Conservation (phyloP, 2,888 invertebrate genomes). For the Heliconius erato region DNA sequence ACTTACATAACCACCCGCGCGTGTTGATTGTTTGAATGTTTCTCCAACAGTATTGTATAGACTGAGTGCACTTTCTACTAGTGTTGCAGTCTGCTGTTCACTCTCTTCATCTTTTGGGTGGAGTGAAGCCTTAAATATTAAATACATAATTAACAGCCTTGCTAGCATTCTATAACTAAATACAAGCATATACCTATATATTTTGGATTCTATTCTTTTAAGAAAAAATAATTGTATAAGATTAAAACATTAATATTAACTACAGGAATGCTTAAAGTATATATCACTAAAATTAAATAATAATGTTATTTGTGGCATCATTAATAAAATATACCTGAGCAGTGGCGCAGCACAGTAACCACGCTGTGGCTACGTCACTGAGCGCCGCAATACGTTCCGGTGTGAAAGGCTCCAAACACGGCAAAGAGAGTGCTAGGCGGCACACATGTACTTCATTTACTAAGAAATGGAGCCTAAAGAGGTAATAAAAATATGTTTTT, state of each 20-base stretch:
- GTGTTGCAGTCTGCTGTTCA: constrained; percentile 92
- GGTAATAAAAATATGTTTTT: constrained; percentile 6
- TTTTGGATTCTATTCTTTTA: too few species aligned
- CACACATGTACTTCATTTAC: constrained; percentile 94
- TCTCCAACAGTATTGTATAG: constrained; percentile 93
- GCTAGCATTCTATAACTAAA: neutral
- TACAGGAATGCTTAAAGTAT: too few species aligned
- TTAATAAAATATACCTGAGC: constrained; percentile 83
- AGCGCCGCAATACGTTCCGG: constrained; percentile 93
- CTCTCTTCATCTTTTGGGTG: constrained; percentile 90
- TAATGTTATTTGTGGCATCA: neutral
- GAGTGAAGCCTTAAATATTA: constrained; percentile 71
- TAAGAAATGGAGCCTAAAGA: constrained; percentile 89
- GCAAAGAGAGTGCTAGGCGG: constrained; percentile 93
- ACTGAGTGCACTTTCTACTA: constrained; percentile 95
- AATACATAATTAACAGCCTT: neutral
- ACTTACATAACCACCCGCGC: constrained; percentile 94
- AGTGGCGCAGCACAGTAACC: constrained; percentile 90
- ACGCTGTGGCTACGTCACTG: constrained; percentile 93
- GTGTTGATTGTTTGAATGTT: constrained; percentile 93
- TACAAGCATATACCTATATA: neutral
- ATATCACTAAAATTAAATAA: too few species aligned
- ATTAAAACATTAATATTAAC: too few species aligned
- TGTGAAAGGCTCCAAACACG: constrained; percentile 94
- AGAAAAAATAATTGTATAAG: too few species aligned